Base-by-base conservation (phyloP, 2,888 invertebrate species). In the Sphecodes monilicornis region DNA sequence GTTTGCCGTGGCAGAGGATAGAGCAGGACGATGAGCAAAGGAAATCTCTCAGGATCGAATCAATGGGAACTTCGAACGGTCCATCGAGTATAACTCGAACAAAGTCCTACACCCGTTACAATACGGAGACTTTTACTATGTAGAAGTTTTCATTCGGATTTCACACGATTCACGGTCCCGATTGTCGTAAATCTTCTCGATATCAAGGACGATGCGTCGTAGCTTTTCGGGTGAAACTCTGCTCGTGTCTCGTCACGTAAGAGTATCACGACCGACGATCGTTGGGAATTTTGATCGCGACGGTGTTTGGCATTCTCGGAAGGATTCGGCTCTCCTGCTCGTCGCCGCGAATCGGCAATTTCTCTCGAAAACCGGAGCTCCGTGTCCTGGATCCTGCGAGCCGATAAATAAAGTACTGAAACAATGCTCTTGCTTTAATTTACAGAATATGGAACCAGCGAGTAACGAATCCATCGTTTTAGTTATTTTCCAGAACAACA, bases 261-360 rank as follows among this genome's bases (percentile, higher is more conserved):
- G 54, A 87, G 41, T 26, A 75, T 75, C 81, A 80, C 77, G 80
- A 78, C 36, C 29, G 29, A 16, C 5, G 3, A 0, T 36, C 68
- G 26, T 39, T 29, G 32, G 29, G 76, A 82, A 87, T 89, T 81
- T 68, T 64, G 76, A 80, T 73, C 66, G 71, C 57, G 69, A 26
- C 32, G 72, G n/a, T n/a, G 41, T 36, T 78, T 70, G 22, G 32
- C 36, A 69, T 78, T 78, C 84, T 3, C 16, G 6, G 11, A 22
- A 3, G 66, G 36, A 66, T 36, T 22, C 66, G 18, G 22, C 66
- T 66, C 22, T 36, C 66, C 22, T 10, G 11, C 10, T 13, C n/a
- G 41, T 29, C 64, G 32, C 26, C 3, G 43, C 50, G 82, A 76
- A 81, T 43, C 60, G 69, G 36, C 16, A 18, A 71, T 54, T 36